Conservation (phyloP, 2,888 invertebrate genomes). For the Spisula subtruncata region DNA sequence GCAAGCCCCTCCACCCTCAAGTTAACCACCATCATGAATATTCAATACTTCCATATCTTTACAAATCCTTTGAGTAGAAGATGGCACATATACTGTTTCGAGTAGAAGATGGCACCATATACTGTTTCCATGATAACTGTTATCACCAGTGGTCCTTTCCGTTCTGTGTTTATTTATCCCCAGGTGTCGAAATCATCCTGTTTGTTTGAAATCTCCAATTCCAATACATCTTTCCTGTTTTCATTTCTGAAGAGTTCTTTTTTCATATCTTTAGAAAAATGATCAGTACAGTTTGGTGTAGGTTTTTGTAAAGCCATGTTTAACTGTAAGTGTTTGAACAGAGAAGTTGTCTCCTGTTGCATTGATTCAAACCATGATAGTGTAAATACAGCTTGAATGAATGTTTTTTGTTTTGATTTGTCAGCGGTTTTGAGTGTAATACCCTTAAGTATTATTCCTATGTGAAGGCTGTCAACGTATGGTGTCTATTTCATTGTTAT, state of each 20-base stretch:
- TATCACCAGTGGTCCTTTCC: neutral
- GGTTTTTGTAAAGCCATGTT: neutral
- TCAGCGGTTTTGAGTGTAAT: neutral
- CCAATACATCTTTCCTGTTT: neutral
- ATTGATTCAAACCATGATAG: neutral
- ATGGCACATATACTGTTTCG: slow-evolving; percentile 1
- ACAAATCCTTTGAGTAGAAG: too few relatives aligned
- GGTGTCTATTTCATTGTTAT: neutral
- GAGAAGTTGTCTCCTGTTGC: neutral
- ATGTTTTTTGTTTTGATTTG: neutral
- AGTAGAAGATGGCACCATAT: neutral
- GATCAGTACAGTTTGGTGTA: neutral
- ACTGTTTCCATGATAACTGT: neutral
- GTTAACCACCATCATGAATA: neutral
- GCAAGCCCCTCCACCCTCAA: too few relatives aligned
- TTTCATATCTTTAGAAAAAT: neutral
- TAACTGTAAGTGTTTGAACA: neutral
- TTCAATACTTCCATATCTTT: neutral
- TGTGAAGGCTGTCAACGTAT: neutral
- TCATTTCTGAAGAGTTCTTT: slow-evolving; percentile 4
- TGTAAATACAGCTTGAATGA: neutral
- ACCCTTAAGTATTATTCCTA: neutral
- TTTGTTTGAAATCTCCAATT: neutral
- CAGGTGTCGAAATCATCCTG: neutral
- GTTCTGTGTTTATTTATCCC: neutral